phyloP scores from a whole-genome alignment of 2,888 invertebrate genomes.

The Cerceris rybyensis region DNA sequence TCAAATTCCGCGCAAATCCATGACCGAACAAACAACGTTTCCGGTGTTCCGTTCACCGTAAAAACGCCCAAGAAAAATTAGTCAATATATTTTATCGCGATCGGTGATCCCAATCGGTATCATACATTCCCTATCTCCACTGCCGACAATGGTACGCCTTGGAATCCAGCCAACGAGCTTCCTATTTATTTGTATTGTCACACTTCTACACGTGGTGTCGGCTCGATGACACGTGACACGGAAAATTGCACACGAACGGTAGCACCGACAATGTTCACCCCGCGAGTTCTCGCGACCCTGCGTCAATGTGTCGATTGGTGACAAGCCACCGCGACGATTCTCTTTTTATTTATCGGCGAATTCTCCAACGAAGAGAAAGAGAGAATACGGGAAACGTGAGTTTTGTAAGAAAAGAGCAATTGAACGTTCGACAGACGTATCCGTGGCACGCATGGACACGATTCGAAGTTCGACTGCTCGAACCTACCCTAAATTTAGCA shows the following conservation, averaged over 20 bases:
- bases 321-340: not conserved
- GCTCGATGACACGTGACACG: constrained; percentile 58
- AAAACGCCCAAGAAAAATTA: not conserved
- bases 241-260: constrained; percentile 44
- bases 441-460: constrained; percentile 60
- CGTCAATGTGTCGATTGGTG: not conserved
- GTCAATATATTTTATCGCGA: constrained; percentile 8
- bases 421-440: constrained; percentile 41
- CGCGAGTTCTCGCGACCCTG: not conserved
- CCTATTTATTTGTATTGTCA: constrained; percentile 64
- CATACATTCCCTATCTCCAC: constrained; percentile 55
- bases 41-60: not conserved
- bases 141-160: constrained; percentile 50
- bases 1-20: no score
- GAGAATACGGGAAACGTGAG: not conserved
- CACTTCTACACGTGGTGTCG: constrained; percentile 50
- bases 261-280: constrained; percentile 5
- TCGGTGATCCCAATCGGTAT: constrained; percentile 23
- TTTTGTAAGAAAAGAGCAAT: constrained; percentile 24
- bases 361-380: not conserved
- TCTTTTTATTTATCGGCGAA: not conserved
- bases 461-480: constrained; percentile 71
- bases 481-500: constrained; percentile 75
- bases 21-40: not conserved
- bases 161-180: constrained; percentile 55